phyloP scores from a whole-genome alignment of 2,113 vertebrate species.

The Nothocercus nigrocapillus region DNA sequence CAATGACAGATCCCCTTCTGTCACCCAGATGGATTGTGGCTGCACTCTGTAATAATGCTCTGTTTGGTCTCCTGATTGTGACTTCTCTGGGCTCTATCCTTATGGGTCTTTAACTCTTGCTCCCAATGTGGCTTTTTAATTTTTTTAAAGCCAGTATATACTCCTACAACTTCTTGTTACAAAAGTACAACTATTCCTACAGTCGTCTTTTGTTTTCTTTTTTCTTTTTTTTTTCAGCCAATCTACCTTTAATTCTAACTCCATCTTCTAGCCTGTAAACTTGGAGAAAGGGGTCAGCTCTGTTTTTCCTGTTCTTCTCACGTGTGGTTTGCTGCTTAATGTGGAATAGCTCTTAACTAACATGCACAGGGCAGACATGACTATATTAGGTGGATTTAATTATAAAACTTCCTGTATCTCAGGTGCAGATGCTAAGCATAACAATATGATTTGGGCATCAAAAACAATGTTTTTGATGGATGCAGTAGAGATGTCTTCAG shows the following conservation, averaged over 20 bases:
- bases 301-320: neutral
- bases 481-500: neutral
- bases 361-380: neutral
- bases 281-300: neutral
- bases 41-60: neutral
- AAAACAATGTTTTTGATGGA: neutral
- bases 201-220: neutral
- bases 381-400: neutral
- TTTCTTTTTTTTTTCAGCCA: neutral
- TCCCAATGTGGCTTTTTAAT: too few relatives aligned
- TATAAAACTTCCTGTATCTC: neutral
- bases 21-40: neutral
- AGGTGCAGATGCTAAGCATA: neutral
- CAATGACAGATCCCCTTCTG: neutral
- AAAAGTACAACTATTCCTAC: neutral
- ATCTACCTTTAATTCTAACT: neutral
- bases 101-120: neutral
- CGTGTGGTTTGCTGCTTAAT: neutral
- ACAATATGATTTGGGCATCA: neutral
- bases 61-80: neutral
- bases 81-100: neutral
- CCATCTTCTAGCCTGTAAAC: neutral
- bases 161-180: neutral
- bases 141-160: neutral
- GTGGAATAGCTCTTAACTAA: neutral